Conservation (phyloP, 2,888 invertebrate species). For the Syrista parreyssii region DNA sequence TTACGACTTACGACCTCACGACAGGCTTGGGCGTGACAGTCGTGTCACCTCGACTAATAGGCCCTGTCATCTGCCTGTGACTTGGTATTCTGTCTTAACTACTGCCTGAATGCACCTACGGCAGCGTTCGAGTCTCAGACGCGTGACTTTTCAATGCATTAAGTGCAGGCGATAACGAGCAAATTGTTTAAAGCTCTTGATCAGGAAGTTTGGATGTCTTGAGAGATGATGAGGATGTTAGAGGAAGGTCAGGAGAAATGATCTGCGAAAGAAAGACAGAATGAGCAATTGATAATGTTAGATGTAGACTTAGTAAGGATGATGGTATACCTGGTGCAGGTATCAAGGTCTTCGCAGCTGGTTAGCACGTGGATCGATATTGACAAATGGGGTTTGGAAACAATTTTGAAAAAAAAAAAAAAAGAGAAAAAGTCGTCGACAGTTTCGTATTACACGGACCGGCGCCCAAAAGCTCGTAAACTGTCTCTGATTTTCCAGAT, state of each 20-base stretch:
- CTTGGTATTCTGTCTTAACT: constrained; percentile 3
- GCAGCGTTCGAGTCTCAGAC: background rate
- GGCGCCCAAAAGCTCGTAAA: constrained; percentile 58
- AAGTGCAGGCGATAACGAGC: background rate
- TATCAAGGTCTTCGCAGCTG: background rate
- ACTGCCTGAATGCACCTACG: constrained; percentile 2
- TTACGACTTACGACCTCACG: constrained; percentile 42
- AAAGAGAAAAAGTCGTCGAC: constrained; percentile 40
- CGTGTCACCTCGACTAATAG: constrained; percentile 52
- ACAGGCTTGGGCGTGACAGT: constrained; percentile 40
- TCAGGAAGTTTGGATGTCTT: background rate
- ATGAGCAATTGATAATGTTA: background rate
- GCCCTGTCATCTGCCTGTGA: constrained; percentile 43
- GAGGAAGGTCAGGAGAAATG: background rate
- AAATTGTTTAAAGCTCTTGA: background rate
- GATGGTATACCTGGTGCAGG: background rate
- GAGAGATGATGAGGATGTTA: background rate
- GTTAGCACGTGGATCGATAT: background rate
- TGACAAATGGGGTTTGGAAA: background rate
- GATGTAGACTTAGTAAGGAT: background rate
- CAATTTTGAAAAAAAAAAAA: constrained; percentile 12
- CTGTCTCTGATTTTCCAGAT: constrained; percentile 59
- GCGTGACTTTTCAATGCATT: background rate
- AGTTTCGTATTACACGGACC: constrained; percentile 48
- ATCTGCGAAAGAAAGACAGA: background rate